phyloP scores from a whole-genome alignment of 2,888 invertebrate genomes.

The Corythucha ciliata region DNA sequence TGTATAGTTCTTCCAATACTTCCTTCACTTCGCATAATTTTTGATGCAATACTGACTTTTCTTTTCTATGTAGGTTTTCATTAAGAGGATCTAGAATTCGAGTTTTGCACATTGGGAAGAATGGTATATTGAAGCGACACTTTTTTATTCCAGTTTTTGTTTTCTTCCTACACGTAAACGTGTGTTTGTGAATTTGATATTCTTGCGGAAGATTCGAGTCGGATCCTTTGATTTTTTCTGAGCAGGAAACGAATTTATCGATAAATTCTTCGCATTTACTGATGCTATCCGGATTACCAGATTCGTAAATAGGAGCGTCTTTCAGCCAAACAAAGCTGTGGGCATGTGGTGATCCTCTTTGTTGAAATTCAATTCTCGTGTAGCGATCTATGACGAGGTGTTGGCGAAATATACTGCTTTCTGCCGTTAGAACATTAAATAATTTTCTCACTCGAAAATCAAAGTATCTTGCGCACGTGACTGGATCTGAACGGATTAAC shows the following conservation, averaged over 20 bases:
- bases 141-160: background rate
- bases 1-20: too few relatives aligned
- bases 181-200: conserved; percentile 1
- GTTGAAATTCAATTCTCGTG: conserved; percentile 36
- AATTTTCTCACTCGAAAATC: conserved; percentile 18
- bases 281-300: background rate
- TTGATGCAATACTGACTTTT: too few relatives aligned
- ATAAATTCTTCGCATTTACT: conserved; percentile 1
- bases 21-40: background rate
- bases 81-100: conserved; percentile 5
- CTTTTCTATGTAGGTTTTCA: too few relatives aligned
- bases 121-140: conserved; percentile 14
- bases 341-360: conserved; percentile 35
- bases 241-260: conserved; percentile 11
- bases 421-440: background rate
- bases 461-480: conserved; percentile 33
- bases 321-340: conserved; percentile 37
- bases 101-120: conserved; percentile 6
- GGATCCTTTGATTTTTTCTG: background rate
- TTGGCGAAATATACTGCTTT: conserved; percentile 1
- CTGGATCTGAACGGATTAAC: conserved; percentile 34
- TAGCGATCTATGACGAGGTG: conserved; percentile 27
- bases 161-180: conserved; percentile 3
- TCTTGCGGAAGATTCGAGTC: background rate
- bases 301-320: conserved; percentile 32